Evolutionary conservation across 2,888 invertebrate genomes (phyloP), one percentile per base, ranked within the genome.

Genomic region (Melipona bicolor): DNA sequence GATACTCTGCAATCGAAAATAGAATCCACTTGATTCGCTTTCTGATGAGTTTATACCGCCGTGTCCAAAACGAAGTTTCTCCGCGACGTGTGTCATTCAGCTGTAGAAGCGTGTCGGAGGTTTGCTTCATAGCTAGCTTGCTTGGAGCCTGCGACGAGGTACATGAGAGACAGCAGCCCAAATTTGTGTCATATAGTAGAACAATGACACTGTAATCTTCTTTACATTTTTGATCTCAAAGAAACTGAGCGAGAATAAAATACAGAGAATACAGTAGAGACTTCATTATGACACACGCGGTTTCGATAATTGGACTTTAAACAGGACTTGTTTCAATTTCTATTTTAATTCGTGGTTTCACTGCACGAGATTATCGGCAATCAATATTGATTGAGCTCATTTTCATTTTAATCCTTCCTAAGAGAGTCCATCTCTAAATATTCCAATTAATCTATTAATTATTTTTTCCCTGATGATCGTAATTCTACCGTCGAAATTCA

Each of bases 111-210:
- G 65, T 65, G 73, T 59, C 49, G 67, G 4, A 32, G 64, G 69
- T 36, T 68, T 62, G 50, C n/a, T 13, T 59, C 67, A 43, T 27
- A n/a, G 64, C 43, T 59, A 72, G 77, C 68, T 81, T 75, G 72
- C 43, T 15, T n/a, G 32, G 62, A 76, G 71, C 84, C 54, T 21
- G 24, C 13, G 24, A 17, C 24, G 6, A 24, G 61, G 24, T 6
- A 61, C 61, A 3, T 24, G 17, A 24, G 17, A 61, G 24, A 61
- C 61, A 17, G 61, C 5, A 5, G 32, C 27, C 27, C 32, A 13
- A 21, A 9, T 62, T 27, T 21, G 19, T 21, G 62, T 62, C 32
- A 19, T 11, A 21, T 21, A 11, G 2, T 21, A 9, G 17, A 17
- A 24, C 61, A 61, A 24, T 61, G 27, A n/a, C 13, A 5, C 56